Evolutionary conservation across 2,888 invertebrate genomes (phyloP).

Genomic region (Megalurothrips usitatus): DNA sequence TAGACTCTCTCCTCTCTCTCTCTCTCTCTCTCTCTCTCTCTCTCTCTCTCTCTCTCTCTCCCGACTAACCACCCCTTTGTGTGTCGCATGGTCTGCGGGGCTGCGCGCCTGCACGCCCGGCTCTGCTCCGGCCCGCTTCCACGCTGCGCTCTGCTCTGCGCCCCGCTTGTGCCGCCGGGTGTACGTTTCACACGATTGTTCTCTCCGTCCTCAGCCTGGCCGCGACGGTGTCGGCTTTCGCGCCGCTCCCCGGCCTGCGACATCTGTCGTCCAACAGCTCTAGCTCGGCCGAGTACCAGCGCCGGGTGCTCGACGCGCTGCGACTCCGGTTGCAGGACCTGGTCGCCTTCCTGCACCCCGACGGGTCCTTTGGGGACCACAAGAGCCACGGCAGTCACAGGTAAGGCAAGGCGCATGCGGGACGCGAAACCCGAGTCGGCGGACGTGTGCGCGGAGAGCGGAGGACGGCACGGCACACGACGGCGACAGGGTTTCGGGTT

Average conservation of each 20-base stretch:
- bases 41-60: too few relatives aligned
- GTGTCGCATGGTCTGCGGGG: too few relatives aligned
- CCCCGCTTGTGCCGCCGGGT: background rate
- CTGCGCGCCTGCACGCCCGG: too few relatives aligned
- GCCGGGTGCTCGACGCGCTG: conserved; percentile 27
- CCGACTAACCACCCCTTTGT: too few relatives aligned
- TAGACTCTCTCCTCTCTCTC: too few relatives aligned
- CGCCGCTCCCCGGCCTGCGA: conserved; percentile 55
- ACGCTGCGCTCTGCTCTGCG: background rate
- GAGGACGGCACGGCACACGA: too few relatives aligned
- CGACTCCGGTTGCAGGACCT: conserved; percentile 48
- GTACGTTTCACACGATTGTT: conserved; percentile 41
- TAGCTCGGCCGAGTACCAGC: conserved; percentile 29
- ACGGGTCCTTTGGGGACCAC: conserved; percentile 64
- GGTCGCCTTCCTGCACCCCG: conserved; percentile 58
- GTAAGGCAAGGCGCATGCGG: conserved; percentile 34
- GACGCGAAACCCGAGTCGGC: too few relatives aligned
- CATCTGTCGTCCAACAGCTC: conserved; percentile 41
- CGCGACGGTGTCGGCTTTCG: conserved; percentile 56
- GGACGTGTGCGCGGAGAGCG: too few relatives aligned
- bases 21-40: too few relatives aligned
- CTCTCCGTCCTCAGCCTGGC: conserved; percentile 45
- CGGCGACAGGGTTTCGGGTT: too few relatives aligned
- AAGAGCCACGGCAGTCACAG: conserved; percentile 58
- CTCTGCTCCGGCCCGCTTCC: too few relatives aligned